Base-by-base conservation (phyloP, 2,797 vertebrate species). In the Falco naumanni region DNA sequence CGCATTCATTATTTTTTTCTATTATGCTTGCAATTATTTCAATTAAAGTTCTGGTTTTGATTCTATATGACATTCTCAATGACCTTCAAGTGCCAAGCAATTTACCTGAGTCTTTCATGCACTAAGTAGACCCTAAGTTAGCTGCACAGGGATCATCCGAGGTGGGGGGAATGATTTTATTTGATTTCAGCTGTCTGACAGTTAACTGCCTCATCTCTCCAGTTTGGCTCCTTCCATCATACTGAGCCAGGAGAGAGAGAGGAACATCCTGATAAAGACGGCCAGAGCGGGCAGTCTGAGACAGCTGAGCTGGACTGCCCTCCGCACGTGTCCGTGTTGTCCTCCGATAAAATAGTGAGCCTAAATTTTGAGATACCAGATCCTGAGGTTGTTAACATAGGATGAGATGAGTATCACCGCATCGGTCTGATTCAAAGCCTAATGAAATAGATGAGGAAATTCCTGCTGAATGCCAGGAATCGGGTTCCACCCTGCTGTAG, bases 391-490 rank as follows among this genome's bases (percentile, higher is more conserved):
- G 74, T 61, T 83, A 87, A 61, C 50, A 39, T 0, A 51, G 47
- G 50, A 41, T 47, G 60, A 84, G 75, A 88, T 54, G 63, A 89
- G 10, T 71, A 79, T 64, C 77, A 70, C 69, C 87, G 34, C 57
- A 61, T 26, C 2, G 0, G 26, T 59, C 48, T 81, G 63, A 66
- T 66, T 81, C 88, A 92, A 93, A 88, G 75, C 48, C 33, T 85
- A 84, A 64, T n/a, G 61, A 95, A 95, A 94, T 74, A 64, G 90
- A 95, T 75, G 41, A 76, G 77, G 83, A 95, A 87, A 93, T 93
- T 93, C 84, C 91, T 78, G 37, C 34, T 0, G 8, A 89, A 81
- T 39, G 86, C 88, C 77, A 83, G 75, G 70, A 93, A 64, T 87
- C n/a, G 10, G 76, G 82, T 82, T 81, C 89, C 88, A 77, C 56